These are phyloP conservation scores for Henicopernis longicauda DNA, from an alignment of 2,113 vertebrate genomes.

Conservation along the genomic window DNA sequence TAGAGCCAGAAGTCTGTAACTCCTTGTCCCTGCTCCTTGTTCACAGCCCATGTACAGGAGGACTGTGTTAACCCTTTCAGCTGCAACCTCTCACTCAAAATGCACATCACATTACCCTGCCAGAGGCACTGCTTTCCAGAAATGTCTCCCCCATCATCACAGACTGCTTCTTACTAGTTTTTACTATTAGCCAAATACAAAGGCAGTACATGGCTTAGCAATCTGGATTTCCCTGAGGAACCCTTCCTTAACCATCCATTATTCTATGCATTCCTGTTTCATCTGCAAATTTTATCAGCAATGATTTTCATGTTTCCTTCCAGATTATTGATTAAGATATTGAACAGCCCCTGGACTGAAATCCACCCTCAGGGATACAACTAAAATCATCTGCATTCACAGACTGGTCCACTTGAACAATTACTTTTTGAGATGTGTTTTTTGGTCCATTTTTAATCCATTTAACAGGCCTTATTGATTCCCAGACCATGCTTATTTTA, in stretches of 20 bases:
- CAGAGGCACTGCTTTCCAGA: not conserved
- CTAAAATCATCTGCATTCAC: slow-evolving; percentile 24
- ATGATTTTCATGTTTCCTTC: slow-evolving; percentile 36
- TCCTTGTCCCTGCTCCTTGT: not conserved
- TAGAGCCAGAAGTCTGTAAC: not conserved
- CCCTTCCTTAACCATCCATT: not conserved
- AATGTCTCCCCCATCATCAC: not conserved
- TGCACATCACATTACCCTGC: not conserved
- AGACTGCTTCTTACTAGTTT: not conserved
- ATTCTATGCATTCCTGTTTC: not conserved
- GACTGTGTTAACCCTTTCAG: not conserved
- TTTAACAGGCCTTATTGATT: slow-evolving; percentile 49
- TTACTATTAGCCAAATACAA: not conserved
- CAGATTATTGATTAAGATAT: slow-evolving; percentile 52
- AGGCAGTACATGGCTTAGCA: not conserved
- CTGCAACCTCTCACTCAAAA: not conserved
- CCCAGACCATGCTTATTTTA: not conserved
- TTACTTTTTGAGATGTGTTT: slow-evolving; percentile 9
- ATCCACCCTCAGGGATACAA: not conserved
- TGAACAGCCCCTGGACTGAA: not conserved
- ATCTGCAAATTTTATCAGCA: slow-evolving; percentile 51
- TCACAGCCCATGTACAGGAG: not conserved
- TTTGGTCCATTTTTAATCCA: slow-evolving; percentile 49
- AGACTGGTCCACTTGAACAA: not conserved
- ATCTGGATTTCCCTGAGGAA: not conserved